These are phyloP conservation scores for Bellardia pandia DNA, from an alignment of 2,888 invertebrate genomes.

Conservation along the genomic window DNA sequence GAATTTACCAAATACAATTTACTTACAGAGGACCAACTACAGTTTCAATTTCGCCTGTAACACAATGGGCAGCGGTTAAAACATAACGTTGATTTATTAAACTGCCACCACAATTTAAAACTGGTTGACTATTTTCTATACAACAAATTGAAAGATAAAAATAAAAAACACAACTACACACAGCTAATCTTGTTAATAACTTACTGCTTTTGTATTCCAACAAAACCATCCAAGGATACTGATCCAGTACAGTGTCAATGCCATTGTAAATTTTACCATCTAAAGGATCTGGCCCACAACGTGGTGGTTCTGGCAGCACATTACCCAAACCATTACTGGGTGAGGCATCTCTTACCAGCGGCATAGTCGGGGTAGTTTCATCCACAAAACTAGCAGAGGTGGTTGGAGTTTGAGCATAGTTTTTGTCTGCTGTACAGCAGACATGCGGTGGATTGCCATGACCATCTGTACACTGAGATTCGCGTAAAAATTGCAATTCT, in stretches of 20 bases:
- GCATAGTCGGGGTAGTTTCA: constrained; percentile 2
- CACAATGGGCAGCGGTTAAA: constrained; percentile 87
- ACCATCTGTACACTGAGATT: constrained; percentile 80
- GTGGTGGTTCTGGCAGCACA: constrained; percentile 79
- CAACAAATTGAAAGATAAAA: constrained; percentile 6
- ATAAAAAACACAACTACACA: neutral
- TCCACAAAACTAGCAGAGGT: constrained; percentile 27
- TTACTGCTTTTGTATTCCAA: constrained; percentile 88
- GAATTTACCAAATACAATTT: constrained; percentile 12
- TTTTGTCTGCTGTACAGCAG: constrained; percentile 80
- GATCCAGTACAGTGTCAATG: constrained; percentile 86
- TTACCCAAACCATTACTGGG: constrained; percentile 75
- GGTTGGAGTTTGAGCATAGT: constrained; percentile 62
- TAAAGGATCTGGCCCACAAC: constrained; percentile 80
- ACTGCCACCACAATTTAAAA: constrained; percentile 88
- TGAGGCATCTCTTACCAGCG: constrained; percentile 16
- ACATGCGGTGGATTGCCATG: constrained; percentile 79
- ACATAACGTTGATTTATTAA: constrained; percentile 87
- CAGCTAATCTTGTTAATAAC: constrained; percentile 73
- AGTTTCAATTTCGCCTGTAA: constrained; percentile 85
- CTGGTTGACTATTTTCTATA: constrained; percentile 75
- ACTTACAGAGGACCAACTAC: constrained; percentile 86
- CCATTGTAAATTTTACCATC: constrained; percentile 87
- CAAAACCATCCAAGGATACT: constrained; percentile 90
- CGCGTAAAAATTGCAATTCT: constrained; percentile 77